Evolutionary conservation across 2,888 invertebrate species (phyloP), one percentile per base, ranked within the genome.

Genomic region (Hemaris fuciformis): DNA sequence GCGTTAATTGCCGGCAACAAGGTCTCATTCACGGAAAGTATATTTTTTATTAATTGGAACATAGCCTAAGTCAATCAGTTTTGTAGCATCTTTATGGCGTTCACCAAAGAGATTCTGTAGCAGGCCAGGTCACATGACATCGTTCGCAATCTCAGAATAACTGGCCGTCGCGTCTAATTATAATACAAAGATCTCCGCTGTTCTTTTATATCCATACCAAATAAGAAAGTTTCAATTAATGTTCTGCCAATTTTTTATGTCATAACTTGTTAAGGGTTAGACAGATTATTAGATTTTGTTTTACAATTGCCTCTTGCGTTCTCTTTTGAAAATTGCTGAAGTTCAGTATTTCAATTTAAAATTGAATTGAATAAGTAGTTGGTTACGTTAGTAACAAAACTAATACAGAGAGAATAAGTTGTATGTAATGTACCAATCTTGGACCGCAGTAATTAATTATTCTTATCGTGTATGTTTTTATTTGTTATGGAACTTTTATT

Each of bases 91-190:
- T 63, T 61, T 72, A 73, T 67, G 70, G 67, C 70, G 70, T 68
- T 67, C 67, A 64, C 69, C 71, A 74, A 68, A 72, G 74, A 53
- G 53, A 53, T 53, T 53, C 18, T 31, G 20, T 53, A 53, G 75
- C 74, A 74, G 73, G 74, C 74, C 73, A 76, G 80, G 81, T 85
- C 84, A 84, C 85, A 86, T 86, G 88, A 86, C 85, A 80, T 78
- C 80, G 82, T 78, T 79, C 75, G 80, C 78, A 79, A 84, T 87
- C 86, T 87, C 80, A 85, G 85, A 89, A 89, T 89, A 90, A 87
- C 87, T 84, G 86, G 81, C 84, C 80, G 84, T 83, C 84, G 81
- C 72, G 72, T 87, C 88, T 90, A 90, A 89, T 88, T 88, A 86
- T 88, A 87, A 77, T 76, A 60, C 20, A 22, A 41, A 60, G 60